phyloP scores from a whole-genome alignment of 2,113 vertebrate genomes.

The Azemiops feae region DNA sequence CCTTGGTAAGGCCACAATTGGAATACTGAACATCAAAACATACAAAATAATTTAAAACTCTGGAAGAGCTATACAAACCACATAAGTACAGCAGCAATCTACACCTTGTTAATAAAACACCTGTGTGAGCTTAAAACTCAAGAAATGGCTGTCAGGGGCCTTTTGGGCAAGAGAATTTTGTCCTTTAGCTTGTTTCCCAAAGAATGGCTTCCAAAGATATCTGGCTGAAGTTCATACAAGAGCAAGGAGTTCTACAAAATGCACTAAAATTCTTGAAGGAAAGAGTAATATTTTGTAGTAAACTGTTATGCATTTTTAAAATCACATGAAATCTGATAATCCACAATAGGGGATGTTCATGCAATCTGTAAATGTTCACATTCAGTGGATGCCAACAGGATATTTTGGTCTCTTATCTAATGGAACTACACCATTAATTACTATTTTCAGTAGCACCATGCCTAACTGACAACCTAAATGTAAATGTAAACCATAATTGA shows the following conservation, averaged over 20 bases:
- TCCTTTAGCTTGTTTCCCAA: not conserved
- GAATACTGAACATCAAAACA: not conserved
- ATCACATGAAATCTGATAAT: slow-evolving; percentile 50
- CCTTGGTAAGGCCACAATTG: not conserved
- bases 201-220: not conserved
- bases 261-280: slow-evolving; percentile 19
- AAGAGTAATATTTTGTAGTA: slow-evolving; percentile 35
- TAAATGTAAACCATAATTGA: slow-evolving; percentile 57
- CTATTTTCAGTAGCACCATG: slow-evolving; percentile 58
- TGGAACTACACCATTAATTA: slow-evolving; percentile 69
- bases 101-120: not conserved
- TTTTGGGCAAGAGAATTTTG: not conserved
- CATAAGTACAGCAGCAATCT: not conserved
- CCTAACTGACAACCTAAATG: slow-evolving; percentile 60
- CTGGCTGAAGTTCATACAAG: not conserved
- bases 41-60: not conserved
- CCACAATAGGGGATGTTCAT: slow-evolving; percentile 60
- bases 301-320: slow-evolving; percentile 46
- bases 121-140: not conserved
- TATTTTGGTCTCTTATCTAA: slow-evolving; percentile 70
- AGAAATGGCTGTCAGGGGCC: not conserved
- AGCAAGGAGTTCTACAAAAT: not conserved
- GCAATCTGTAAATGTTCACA: slow-evolving; percentile 68
- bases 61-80: not conserved
- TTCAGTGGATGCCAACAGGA: slow-evolving; percentile 62